Evolutionary conservation across 2,888 invertebrate species (phyloP).

Genomic region (Pristionchus entomophagus): DNA sequence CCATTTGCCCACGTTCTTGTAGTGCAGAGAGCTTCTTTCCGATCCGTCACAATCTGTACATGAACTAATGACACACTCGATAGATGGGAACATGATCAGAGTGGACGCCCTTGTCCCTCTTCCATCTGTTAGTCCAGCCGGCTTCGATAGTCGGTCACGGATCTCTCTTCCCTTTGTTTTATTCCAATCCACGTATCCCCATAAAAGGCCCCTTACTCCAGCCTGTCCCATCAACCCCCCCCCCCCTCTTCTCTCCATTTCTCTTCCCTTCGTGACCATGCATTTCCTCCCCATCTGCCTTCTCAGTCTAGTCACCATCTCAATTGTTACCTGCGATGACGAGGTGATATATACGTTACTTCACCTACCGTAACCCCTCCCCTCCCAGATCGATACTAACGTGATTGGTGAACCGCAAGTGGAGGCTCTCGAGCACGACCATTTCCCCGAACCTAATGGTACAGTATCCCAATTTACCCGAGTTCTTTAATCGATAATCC

Average conservation of each 20-base stretch:
- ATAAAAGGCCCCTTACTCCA: neutral
- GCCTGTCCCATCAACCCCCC: neutral
- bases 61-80: too few relatives aligned
- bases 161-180: neutral
- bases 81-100: neutral
- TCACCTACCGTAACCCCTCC: neutral
- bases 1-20: too few relatives aligned
- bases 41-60: too few relatives aligned
- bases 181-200: neutral
- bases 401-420: neutral
- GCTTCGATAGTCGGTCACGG: neutral
- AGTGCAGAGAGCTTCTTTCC: too few relatives aligned
- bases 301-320: neutral
- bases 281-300: neutral
- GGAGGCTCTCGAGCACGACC: neutral
- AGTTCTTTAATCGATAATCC: neutral
- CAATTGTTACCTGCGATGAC: neutral
- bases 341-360: neutral
- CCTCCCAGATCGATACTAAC: neutral
- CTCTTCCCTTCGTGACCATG: neutral
- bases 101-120: neutral
- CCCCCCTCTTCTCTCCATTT: neutral
- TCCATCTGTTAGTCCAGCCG: neutral
- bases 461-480: neutral
- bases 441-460: conserved; percentile 11